Percentiles rank a stretch among this genome's conserved stretches.
Evolutionary conservation across 1,140 invertebrate species (phyloP).

Genomic region (silkworm (Bombyx mori)): DNA sequence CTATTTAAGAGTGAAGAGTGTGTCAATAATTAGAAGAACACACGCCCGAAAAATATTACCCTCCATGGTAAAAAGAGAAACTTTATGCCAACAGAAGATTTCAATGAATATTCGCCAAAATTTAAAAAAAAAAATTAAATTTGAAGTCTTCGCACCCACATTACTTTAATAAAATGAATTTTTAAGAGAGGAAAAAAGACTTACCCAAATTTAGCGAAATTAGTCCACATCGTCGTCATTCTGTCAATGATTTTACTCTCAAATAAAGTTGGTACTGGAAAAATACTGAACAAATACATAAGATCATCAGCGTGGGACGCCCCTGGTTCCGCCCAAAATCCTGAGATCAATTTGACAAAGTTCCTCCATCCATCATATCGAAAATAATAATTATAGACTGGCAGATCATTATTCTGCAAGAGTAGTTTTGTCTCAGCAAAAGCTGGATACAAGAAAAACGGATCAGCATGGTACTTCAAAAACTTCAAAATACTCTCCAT

Average conservation of each 20-base stretch:
- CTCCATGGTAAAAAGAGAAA: too few relatives aligned
- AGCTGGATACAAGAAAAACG: conserved; percentile 4
- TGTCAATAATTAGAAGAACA: too few relatives aligned
- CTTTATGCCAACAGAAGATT: too few relatives aligned
- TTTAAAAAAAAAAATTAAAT: too few relatives aligned
- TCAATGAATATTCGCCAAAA: too few relatives aligned
- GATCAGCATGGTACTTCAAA: conserved; percentile 3
- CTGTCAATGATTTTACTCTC: conserved; percentile 12
- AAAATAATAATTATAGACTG: conserved; percentile 9
- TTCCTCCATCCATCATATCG: conserved; percentile 10
- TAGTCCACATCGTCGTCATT: conserved; percentile 10
- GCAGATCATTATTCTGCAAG: not conserved
- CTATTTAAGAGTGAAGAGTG: too few relatives aligned
- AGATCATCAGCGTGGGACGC: conserved; percentile 6
- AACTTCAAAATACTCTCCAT: not conserved
- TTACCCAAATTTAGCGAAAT: conserved; percentile 20
- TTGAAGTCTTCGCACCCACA: too few relatives aligned
- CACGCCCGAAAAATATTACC: too few relatives aligned
- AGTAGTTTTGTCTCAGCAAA: conserved; percentile 3
- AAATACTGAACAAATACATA: conserved; percentile 6
- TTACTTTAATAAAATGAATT: too few relatives aligned
- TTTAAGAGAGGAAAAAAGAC: not conserved
- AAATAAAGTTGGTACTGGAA: conserved; percentile 6
- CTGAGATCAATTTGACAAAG: conserved; percentile 3
- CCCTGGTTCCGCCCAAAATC: not conserved